Percentiles rank a stretch among this genome's conserved stretches.
Conservation (phyloP, 35 echinoderm and acorn worm genomes). For the Acanthaster planci region DNA sequence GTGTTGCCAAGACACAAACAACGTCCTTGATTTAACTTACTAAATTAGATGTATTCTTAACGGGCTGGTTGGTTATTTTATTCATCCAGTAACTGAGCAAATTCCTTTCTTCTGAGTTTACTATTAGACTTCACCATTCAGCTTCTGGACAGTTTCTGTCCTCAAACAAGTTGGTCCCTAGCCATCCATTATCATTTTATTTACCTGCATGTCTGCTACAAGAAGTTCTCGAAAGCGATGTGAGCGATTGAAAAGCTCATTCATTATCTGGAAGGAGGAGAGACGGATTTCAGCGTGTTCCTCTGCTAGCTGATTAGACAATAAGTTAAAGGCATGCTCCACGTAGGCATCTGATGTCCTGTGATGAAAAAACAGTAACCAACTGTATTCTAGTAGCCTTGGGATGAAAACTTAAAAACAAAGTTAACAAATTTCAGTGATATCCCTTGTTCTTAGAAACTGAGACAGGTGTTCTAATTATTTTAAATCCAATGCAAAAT, state of each 20-base stretch:
- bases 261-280: conserved; percentile 88
- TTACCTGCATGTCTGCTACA: conserved; percentile 85
- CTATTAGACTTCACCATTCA: no score
- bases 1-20: no score
- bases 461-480: no score
- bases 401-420: not conserved
- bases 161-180: no score
- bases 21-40: no score
- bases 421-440: not conserved
- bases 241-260: conserved; percentile 85
- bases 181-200: not conserved
- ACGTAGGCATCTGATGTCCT: conserved; percentile 91
- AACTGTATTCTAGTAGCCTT: not conserved
- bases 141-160: no score
- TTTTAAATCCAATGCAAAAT: no score
- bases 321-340: conserved; percentile 70
- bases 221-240: conserved; percentile 87
- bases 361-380: not conserved
- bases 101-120: no score
- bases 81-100: no score
- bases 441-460: not conserved
- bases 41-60: no score
- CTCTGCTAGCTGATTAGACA: conserved; percentile 69
- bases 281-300: conserved; percentile 92
- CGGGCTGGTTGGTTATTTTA: no score